phyloP scores from a whole-genome alignment of 1,140 invertebrate genomes.

The Drosophila repleta region DNA sequence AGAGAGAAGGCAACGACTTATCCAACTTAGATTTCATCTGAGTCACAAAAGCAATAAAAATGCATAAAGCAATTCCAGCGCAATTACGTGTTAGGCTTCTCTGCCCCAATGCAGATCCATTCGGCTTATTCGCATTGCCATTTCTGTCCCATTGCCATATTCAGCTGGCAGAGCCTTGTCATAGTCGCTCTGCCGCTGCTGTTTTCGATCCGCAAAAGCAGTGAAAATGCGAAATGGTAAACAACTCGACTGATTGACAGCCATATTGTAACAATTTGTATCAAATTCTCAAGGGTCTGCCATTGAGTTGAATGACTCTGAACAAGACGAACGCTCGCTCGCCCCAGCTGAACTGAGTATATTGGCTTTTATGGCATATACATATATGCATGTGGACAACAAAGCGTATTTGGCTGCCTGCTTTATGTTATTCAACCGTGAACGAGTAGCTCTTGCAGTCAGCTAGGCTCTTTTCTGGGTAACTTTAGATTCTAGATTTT shows the following conservation, averaged over 20 bases:
- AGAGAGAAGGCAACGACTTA: slow-evolving; percentile 29
- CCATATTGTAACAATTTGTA: slow-evolving; percentile 68
- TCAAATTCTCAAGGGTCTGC: slow-evolving; percentile 69
- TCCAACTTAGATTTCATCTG: slow-evolving; percentile 4
- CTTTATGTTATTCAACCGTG: too few relatives aligned
- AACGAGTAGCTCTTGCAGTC: neutral
- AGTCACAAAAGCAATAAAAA: neutral
- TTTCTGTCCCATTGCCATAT: slow-evolving; percentile 72
- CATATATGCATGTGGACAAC: too few relatives aligned
- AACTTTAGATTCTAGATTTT: neutral
- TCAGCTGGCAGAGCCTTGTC: slow-evolving; percentile 19
- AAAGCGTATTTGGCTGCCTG: too few relatives aligned
- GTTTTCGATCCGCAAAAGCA: slow-evolving; percentile 27
- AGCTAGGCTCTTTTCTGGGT: neutral
- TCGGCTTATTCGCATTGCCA: slow-evolving; percentile 64
- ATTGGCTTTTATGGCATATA: neutral
- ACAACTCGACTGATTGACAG: slow-evolving; percentile 29
- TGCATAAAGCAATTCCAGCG: slow-evolving; percentile 52
- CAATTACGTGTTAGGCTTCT: slow-evolving; percentile 59
- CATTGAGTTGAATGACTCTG: slow-evolving; percentile 56
- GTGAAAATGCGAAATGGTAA: slow-evolving; percentile 56
- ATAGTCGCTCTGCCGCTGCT: neutral
- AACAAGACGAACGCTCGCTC: neutral
- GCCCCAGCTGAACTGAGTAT: neutral
- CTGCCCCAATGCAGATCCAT: slow-evolving; percentile 63